These are phyloP conservation scores for Ameiurus melas DNA, from an alignment of 2,113 vertebrate species.

Conservation along the genomic window DNA sequence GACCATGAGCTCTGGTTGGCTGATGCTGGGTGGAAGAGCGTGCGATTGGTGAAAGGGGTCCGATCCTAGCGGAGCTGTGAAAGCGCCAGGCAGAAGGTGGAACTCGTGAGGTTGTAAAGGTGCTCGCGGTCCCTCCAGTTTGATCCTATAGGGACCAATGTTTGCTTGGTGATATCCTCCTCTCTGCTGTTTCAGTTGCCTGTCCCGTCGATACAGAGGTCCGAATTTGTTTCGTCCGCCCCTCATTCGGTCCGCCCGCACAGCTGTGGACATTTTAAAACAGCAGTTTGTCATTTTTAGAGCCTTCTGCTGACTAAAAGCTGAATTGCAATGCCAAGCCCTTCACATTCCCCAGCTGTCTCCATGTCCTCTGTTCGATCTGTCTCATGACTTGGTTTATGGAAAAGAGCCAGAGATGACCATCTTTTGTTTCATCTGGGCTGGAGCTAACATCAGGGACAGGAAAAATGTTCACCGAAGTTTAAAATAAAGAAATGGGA, in stretches of 20 bases:
- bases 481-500: neutral
- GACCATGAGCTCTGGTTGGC: constrained; percentile 51
- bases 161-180: constrained; percentile 49
- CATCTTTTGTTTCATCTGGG: neutral
- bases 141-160: constrained; percentile 63
- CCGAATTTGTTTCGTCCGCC: constrained; percentile 81
- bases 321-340: neutral
- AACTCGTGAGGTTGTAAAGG: constrained; percentile 51
- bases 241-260: constrained; percentile 78
- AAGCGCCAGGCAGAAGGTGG: constrained; percentile 51
- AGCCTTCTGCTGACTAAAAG: neutral
- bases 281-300: neutral
- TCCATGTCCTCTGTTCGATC: neutral
- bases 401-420: neutral
- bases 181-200: constrained; percentile 74
- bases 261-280: constrained; percentile 64
- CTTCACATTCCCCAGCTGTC: neutral
- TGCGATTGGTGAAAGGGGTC: constrained; percentile 61
- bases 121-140: constrained; percentile 64
- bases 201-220: constrained; percentile 73
- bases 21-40: constrained; percentile 50
- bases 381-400: neutral
- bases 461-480: neutral
- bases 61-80: constrained; percentile 48
- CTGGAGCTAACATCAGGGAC: neutral